phyloP scores from a whole-genome alignment of 2,888 invertebrate genomes.

The Amblyjoppa proteus region DNA sequence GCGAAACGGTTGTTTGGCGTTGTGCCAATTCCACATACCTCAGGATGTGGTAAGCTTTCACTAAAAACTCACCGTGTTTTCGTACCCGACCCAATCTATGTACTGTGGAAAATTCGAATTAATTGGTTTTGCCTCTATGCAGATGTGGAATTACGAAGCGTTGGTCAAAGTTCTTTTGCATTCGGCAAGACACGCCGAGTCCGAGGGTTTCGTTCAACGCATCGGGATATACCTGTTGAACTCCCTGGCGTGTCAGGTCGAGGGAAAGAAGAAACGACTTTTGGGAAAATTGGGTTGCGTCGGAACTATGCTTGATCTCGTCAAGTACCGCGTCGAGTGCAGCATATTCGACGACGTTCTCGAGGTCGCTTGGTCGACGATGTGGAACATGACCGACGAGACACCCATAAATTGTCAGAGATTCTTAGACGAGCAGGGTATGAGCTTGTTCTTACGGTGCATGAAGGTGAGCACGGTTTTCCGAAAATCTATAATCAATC shows the following conservation, averaged over 20 bases:
- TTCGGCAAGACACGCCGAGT: conserved; percentile 92
- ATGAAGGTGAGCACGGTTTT: conserved; percentile 88
- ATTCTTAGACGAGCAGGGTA: conserved; percentile 95
- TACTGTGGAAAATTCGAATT: conserved; percentile 28
- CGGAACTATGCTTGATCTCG: conserved; percentile 95
- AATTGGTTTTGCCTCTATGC: conserved; percentile 71
- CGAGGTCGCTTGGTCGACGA: conserved; percentile 99
- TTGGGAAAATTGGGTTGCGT: conserved; percentile 95
- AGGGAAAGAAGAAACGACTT: conserved; percentile 95
- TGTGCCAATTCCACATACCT: conserved; percentile 98
- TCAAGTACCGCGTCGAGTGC: conserved; percentile 91
- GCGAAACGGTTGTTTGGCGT: conserved; percentile 97
- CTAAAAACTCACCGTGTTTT: background rate
- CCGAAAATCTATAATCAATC: background rate
- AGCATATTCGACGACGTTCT: conserved; percentile 96
- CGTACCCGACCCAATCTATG: background rate
- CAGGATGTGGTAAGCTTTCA: conserved; percentile 93
- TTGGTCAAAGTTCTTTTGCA: conserved; percentile 93
- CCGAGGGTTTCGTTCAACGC: conserved; percentile 96
- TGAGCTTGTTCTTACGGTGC: conserved; percentile 96
- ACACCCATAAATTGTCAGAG: conserved; percentile 97
- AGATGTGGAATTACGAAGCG: conserved; percentile 96
- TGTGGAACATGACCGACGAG: conserved; percentile 99
- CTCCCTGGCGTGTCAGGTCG: conserved; percentile 98
- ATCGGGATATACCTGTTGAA: conserved; percentile 98